Conservation (phyloP, 2,113 vertebrate species). For the Diadophis punctatus region DNA sequence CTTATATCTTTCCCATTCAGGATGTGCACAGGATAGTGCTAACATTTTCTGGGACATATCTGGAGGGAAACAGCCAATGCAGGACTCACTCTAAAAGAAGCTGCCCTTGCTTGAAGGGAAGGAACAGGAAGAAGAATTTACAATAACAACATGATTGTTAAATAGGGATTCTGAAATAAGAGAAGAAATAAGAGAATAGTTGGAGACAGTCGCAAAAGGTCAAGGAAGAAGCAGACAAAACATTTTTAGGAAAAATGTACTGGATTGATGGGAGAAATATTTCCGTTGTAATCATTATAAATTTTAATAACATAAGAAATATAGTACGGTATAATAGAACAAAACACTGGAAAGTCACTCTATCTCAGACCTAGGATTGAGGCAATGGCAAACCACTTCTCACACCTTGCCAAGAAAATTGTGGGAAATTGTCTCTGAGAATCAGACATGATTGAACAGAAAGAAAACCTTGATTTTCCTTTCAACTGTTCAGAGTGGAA, state of each 20-base stretch:
- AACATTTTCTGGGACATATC: background rate
- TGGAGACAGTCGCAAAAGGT: constrained; percentile 32
- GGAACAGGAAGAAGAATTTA: constrained; percentile 39
- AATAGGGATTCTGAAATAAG: constrained; percentile 11
- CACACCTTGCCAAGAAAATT: background rate
- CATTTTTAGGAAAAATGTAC: constrained; percentile 3
- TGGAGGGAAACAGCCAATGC: background rate
- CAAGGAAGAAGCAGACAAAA: constrained; percentile 43
- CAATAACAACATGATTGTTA: constrained; percentile 39
- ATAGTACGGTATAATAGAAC: background rate
- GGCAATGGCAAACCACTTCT: background rate
- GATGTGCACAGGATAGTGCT: background rate
- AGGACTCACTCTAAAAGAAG: background rate
- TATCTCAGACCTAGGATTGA: background rate
- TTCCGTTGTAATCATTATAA: background rate
- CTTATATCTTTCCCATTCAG: background rate
- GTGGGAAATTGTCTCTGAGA: background rate
- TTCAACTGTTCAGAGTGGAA: background rate
- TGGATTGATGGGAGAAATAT: background rate
- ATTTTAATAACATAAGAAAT: background rate
- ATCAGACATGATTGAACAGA: background rate
- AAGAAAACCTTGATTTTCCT: background rate
- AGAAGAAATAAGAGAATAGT: constrained; percentile 46
- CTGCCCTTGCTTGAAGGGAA: constrained; percentile 6
- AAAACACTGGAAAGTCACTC: background rate